Evolutionary conservation across 2,113 vertebrate species (phyloP).

Genomic region (Rhadina sibilatrix): DNA sequence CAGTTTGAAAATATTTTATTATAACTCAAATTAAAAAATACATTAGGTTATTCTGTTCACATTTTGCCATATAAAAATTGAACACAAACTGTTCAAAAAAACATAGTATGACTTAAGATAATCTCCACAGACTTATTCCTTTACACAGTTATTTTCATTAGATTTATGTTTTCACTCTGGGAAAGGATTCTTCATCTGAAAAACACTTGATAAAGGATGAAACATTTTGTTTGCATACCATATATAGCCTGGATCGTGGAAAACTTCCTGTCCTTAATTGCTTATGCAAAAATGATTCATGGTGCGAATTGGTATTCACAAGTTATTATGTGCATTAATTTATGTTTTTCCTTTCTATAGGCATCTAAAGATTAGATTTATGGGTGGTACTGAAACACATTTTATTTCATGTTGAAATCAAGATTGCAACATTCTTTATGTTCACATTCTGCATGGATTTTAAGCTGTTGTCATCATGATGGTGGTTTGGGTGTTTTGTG

Average conservation of each 20-base stretch:
- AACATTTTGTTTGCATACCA: slow-evolving; percentile 35
- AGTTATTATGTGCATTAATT: not conserved
- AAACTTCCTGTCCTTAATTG: slow-evolving; percentile 34
- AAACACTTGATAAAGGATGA: slow-evolving; percentile 37
- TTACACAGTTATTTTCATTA: not conserved
- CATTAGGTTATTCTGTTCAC: slow-evolving; percentile 14
- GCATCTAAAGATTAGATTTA: not conserved
- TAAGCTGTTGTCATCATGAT: not conserved
- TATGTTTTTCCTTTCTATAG: not conserved
- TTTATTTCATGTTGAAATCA: slow-evolving; percentile 17
- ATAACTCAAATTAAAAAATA: slow-evolving; percentile 56
- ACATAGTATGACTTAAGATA: not conserved
- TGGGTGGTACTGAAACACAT: not conserved
- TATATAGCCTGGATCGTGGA: slow-evolving; percentile 19
- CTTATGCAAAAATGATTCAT: slow-evolving; percentile 34
- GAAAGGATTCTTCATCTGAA: slow-evolving; percentile 17
- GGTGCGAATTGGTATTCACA: slow-evolving; percentile 7
- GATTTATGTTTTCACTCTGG: not conserved
- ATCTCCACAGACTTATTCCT: not conserved
- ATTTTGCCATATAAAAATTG: slow-evolving; percentile 47
- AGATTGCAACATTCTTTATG: not conserved
- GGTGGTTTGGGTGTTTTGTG: not conserved
- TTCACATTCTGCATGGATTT: slow-evolving; percentile 13
- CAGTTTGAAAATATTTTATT: slow-evolving; percentile 49
- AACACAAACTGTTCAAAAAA: slow-evolving; percentile 8